A percentile compares a stretch with the other conserved stretches of the same genome.
Evolutionary conservation across 2,113 vertebrate genomes (phyloP).

Genomic region (Cisticola juncidis): DNA sequence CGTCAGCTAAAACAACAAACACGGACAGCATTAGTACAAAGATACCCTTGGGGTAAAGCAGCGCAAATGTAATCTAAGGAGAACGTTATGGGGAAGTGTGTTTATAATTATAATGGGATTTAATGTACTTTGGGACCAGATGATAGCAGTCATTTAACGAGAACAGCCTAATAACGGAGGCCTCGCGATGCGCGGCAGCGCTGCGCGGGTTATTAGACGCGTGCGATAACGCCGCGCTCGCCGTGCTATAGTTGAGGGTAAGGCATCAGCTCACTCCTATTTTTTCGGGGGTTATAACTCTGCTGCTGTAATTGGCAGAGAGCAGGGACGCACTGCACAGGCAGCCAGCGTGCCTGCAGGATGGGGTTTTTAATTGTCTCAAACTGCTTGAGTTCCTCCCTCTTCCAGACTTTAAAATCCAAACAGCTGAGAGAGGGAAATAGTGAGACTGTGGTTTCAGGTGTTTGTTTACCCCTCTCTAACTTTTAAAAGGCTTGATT

Average conservation of each 20-base stretch:
- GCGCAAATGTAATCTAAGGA: conserved; percentile 70
- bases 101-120: conserved; percentile 81
- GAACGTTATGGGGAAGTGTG: conserved; percentile 75
- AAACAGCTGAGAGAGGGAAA: background rate
- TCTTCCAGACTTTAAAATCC: background rate
- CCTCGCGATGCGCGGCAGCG: conserved; percentile 29
- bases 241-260: background rate
- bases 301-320: background rate
- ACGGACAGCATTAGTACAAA: conserved; percentile 72
- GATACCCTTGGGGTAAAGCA: conserved; percentile 72
- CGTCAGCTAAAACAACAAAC: conserved; percentile 68
- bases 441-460: background rate
- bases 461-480: conserved; percentile 40
- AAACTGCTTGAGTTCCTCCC: background rate
- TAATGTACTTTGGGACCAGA: conserved; percentile 79
- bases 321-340: background rate
- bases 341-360: background rate
- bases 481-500: conserved; percentile 53
- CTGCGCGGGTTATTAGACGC: conserved; percentile 26
- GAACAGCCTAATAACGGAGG: conserved; percentile 66
- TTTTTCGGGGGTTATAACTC: conserved; percentile 54
- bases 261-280: conserved; percentile 19
- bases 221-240: background rate
- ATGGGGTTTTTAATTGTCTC: background rate
- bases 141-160: conserved; percentile 74